A percentile compares a stretch with the other conserved stretches of the same genome.
These are phyloP conservation scores for Periophthalmus magnuspinnatus DNA, from an alignment of 2,797 vertebrate species.

Conservation along the genomic window DNA sequence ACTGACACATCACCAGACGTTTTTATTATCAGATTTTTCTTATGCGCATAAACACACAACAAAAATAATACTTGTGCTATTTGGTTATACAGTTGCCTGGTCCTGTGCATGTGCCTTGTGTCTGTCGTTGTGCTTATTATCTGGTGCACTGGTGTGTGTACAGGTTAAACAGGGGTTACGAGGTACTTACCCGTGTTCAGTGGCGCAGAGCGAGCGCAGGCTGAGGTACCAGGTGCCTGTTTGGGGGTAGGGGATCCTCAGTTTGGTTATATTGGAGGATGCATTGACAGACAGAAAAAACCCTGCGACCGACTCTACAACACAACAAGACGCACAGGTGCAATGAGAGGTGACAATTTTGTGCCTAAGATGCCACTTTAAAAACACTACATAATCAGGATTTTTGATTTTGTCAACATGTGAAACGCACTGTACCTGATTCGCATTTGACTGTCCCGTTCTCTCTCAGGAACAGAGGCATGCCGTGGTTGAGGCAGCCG, in stretches of 20 bases:
- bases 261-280: conserved; percentile 83
- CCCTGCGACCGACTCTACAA: conserved; percentile 84
- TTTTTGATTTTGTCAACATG: conserved; percentile 6
- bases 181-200: conserved; percentile 82
- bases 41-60: too few species aligned
- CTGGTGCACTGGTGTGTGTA: background rate
- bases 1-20: too few species aligned
- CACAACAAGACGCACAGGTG: conserved; percentile 17
- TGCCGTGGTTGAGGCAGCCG: conserved; percentile 92
- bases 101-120: background rate
- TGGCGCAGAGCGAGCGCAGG: conserved; percentile 87
- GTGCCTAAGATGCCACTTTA: background rate
- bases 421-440: conserved; percentile 81
- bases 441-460: conserved; percentile 87
- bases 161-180: background rate
- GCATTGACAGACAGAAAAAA: conserved; percentile 88
- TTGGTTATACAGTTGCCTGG: too few species aligned
- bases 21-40: too few species aligned
- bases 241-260: conserved; percentile 94
- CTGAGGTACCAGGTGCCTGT: conserved; percentile 97
- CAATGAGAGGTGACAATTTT: background rate
- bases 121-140: background rate
- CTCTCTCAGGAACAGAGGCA: conserved; percentile 85
- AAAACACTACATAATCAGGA: background rate
- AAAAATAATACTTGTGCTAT: too few species aligned